phyloP scores from a whole-genome alignment of 2,888 invertebrate species.

The Octonoba sinensis region DNA sequence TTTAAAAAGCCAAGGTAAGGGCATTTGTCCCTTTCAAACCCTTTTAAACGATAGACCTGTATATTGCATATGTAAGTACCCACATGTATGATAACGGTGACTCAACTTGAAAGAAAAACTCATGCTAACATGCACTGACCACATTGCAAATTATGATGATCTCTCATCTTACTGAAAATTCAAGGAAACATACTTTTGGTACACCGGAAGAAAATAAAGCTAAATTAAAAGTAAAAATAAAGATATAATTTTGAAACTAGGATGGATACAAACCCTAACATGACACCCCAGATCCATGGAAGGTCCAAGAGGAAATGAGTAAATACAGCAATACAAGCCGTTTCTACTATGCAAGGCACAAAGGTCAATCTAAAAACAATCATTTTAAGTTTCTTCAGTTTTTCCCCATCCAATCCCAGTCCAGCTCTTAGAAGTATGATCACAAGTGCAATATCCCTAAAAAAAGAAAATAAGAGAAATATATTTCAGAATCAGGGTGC shows the following conservation, averaged over 20 bases:
- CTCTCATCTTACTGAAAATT: no score
- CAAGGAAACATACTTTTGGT: no score
- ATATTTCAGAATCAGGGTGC: background rate
- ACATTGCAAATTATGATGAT: no score
- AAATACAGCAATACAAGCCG: conserved; percentile 58
- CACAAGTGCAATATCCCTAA: conserved; percentile 50
- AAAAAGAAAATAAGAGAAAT: conserved; percentile 8
- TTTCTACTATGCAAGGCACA: conserved; percentile 65
- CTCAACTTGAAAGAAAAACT: no score
- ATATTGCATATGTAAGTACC: no score
- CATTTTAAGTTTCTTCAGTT: conserved; percentile 39
- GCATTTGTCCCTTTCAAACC: no score
- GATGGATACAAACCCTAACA: conserved; percentile 67
- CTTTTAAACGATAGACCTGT: no score
- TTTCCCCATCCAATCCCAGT: conserved; percentile 58
- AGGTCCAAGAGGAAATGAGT: conserved; percentile 56
- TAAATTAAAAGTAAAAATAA: no score
- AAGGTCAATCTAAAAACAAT: conserved; percentile 62
- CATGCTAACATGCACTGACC: no score
- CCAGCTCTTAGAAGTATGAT: conserved; percentile 65
- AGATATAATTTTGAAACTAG: background rate
- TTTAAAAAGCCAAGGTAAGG: no score
- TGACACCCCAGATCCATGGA: conserved; percentile 56
- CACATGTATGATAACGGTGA: no score
- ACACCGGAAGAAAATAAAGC: no score